Percentiles rank a stretch among this genome's conserved stretches.
phyloP scores from a whole-genome alignment of 2,797 vertebrate genomes.

The Acipenser oxyrinchus region DNA sequence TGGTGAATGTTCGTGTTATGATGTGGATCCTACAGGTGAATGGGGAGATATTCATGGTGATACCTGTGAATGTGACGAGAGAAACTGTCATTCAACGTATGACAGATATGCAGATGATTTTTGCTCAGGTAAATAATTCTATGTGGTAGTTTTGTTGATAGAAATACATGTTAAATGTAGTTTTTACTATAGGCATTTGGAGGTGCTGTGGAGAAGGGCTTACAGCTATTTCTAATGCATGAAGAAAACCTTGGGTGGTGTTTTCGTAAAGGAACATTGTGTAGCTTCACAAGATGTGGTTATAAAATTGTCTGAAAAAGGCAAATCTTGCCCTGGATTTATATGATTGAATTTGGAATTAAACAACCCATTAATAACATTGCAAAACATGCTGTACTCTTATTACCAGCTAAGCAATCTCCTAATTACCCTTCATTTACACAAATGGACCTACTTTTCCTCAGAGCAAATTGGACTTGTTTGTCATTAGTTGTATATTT shows the following conservation, averaged over 20 bases:
- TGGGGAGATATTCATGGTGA: constrained; percentile 97
- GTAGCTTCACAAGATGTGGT: not conserved
- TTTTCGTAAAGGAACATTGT: not conserved
- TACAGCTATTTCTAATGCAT: no score
- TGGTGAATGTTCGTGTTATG: constrained; percentile 92
- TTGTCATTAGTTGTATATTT: no score
- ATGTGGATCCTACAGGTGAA: constrained; percentile 92
- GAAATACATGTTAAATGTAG: constrained; percentile 10
- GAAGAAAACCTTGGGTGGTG: not conserved
- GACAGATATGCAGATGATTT: constrained; percentile 94
- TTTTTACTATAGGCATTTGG: constrained; percentile 9
- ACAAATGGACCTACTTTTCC: no score
- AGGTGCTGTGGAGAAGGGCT: no score
- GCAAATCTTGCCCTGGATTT: not conserved
- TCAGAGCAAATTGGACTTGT: no score
- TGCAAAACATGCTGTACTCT: no score
- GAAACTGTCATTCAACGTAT: constrained; percentile 85
- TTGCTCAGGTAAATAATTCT: constrained; percentile 75
- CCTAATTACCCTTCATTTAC: no score
- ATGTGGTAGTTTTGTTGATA: constrained; percentile 4
- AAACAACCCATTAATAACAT: not conserved
- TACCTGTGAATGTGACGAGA: constrained; percentile 91
- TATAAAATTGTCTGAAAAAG: constrained; percentile 4
- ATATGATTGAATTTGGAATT: constrained; percentile 7
- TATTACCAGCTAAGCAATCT: no score